Base-by-base conservation (phyloP, 1,140 invertebrate genomes). In the Drosophila ambigua region DNA sequence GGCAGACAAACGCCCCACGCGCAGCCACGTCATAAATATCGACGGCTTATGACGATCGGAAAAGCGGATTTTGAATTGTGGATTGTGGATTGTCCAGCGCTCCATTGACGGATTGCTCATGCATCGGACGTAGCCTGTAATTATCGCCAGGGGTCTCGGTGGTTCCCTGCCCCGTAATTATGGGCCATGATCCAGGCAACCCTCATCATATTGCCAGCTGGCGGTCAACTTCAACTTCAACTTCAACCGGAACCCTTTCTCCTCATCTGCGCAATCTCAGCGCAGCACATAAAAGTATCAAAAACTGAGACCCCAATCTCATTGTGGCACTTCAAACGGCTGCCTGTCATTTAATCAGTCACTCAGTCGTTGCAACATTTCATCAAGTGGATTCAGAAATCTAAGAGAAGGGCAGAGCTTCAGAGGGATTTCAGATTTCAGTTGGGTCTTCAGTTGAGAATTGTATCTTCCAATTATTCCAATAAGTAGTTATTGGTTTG, bases 301-400 rank as follows among this genome's bases (percentile, higher is more conserved):
- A 11, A 45, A 54, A 67, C 44, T 28, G 53, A 58, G 64, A 49
- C 72, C 53, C 65, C 78, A 85, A 87, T 85, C 82, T 72, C 51
- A 87, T 85, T 87, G 78, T 78, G 68, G 65, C 80, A 83, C 76
- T 84, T 84, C 79, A 83, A 83, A 75, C 71, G 75, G 58, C 54
- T 83, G 79, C 61, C 49, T 55, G 69, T 55, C 28, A 61, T 46
- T 50, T 50, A 31, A 23, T 52, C 48, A 72, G 61, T 48, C 67
- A 52, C 54, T 28, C 45, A 16, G 43, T 55, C 53, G 57, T 71
- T 72, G 67, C 61, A 58, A 63, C 53, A 79, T 68, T 66, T 62
- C 63, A 51, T 31, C 28, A 31, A 31, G 31, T 35, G 8, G 31
- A 46, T 46, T 46, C 7, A 46, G 15, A 46, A 53, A 3, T 46